Conservation (phyloP, 1,140 invertebrate species). For the Hylyphantes graminicola region DNA sequence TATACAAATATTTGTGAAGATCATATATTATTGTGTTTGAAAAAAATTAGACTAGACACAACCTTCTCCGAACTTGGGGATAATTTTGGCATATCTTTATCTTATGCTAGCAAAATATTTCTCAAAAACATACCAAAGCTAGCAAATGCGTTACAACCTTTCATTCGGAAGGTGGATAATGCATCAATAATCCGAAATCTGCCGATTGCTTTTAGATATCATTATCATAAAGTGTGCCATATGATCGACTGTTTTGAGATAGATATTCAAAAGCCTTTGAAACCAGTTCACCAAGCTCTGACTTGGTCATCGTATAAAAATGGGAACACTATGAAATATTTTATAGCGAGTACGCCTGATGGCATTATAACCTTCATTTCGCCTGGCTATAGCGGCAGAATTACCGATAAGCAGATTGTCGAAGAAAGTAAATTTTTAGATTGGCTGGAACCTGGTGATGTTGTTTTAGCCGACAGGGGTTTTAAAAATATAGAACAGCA, state of each 20-base stretch:
- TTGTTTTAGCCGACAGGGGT: constrained; percentile 61
- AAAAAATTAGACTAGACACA: too few species aligned
- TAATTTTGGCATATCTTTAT: too few species aligned
- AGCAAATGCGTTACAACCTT: too few species aligned
- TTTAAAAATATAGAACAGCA: constrained; percentile 49
- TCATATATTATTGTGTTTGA: too few species aligned
- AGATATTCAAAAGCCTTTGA: constrained; percentile 59
- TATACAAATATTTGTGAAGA: too few species aligned
- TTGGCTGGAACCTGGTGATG: constrained; percentile 24
- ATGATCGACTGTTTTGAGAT: constrained; percentile 62
- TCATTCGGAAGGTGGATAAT: too few species aligned
- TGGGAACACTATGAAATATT: constrained; percentile 63
- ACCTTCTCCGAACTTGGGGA: too few species aligned
- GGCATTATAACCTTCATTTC: constrained; percentile 65
- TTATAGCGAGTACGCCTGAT: constrained; percentile 64
- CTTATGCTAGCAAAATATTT: too few species aligned
- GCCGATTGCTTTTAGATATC: not conserved
- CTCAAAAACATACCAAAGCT: too few species aligned
- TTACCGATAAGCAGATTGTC: constrained; percentile 64
- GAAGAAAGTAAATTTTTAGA: constrained; percentile 63
- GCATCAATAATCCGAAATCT: not conserved
- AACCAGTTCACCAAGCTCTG: constrained; percentile 27
- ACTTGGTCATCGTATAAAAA: constrained; percentile 61
- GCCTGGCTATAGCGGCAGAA: constrained; percentile 63
- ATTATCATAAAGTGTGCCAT: not conserved